phyloP scores from a whole-genome alignment of 2,888 invertebrate genomes.

The Mythimna ferrago region DNA sequence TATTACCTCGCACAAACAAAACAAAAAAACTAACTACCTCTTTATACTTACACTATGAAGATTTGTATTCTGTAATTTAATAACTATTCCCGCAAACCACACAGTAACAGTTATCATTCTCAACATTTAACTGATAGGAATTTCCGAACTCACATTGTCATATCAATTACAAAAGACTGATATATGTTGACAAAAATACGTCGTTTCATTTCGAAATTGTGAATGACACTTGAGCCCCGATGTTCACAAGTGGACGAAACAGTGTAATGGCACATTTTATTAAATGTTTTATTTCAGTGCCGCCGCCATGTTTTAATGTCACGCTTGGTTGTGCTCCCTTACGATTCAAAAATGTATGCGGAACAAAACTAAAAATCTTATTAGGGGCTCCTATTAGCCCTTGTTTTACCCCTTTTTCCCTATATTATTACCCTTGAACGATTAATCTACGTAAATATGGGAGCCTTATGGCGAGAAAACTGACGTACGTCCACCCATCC shows the following conservation, averaged over 20 bases:
- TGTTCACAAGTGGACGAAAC: constrained; percentile 70
- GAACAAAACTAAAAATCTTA: background rate
- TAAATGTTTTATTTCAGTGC: constrained; percentile 70
- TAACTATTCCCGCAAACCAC: background rate
- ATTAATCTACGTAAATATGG: no score
- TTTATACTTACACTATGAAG: no score
- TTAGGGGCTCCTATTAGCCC: no score
- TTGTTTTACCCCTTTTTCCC: no score
- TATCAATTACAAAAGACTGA: constrained; percentile 17
- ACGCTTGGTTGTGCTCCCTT: constrained; percentile 8
- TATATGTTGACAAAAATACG: constrained; percentile 21
- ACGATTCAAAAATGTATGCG: constrained; percentile 30
- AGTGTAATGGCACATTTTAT: constrained; percentile 77
- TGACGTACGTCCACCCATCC: no score
- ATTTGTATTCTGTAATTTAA: background rate
- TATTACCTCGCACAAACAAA: no score
- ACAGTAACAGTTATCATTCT: background rate
- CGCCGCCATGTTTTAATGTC: constrained; percentile 12
- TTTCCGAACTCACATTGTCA: background rate
- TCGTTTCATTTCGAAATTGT: constrained; percentile 68
- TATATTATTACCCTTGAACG: no score
- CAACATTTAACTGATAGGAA: background rate
- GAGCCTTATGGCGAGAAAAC: no score
- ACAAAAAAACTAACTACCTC: no score
- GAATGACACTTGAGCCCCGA: constrained; percentile 73